Percentiles rank a stretch among this genome's conserved stretches.
Evolutionary conservation across 2,113 vertebrate genomes (phyloP).

Genomic region (Syrmaticus mikado): DNA sequence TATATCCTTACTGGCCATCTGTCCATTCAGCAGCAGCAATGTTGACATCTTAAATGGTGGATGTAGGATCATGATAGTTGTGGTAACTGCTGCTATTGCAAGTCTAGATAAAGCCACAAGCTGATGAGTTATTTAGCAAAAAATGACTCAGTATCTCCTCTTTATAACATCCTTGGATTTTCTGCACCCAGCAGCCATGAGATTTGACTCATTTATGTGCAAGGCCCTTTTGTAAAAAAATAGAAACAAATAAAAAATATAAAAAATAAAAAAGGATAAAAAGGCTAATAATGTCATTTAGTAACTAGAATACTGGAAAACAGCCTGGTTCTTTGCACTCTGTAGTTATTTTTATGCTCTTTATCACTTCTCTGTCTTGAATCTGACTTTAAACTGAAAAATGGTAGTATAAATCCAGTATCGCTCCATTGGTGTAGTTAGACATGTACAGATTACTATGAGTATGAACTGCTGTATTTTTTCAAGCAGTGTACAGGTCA

Average conservation of each 20-base stretch:
- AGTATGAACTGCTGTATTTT: background rate
- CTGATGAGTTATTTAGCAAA: background rate
- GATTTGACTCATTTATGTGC: background rate
- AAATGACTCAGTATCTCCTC: background rate
- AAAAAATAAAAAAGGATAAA: background rate
- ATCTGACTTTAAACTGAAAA: background rate
- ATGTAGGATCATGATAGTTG: background rate
- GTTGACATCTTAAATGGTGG: background rate
- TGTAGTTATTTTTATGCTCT: background rate
- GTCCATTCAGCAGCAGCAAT: background rate
- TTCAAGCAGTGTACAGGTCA: background rate
- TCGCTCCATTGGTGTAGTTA: background rate
- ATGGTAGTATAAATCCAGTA: background rate
- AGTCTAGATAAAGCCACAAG: background rate
- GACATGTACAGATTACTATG: background rate
- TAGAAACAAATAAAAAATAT: background rate
- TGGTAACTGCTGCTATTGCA: background rate
- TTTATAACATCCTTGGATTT: background rate
- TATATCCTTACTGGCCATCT: background rate
- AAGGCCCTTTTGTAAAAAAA: background rate
- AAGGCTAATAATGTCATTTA: background rate
- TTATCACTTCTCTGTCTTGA: background rate
- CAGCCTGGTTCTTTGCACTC: background rate
- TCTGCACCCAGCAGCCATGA: background rate
- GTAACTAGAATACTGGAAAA: background rate